Base-by-base conservation (phyloP, 1,140 invertebrate genomes). In the Colletes latitarsis region DNA sequence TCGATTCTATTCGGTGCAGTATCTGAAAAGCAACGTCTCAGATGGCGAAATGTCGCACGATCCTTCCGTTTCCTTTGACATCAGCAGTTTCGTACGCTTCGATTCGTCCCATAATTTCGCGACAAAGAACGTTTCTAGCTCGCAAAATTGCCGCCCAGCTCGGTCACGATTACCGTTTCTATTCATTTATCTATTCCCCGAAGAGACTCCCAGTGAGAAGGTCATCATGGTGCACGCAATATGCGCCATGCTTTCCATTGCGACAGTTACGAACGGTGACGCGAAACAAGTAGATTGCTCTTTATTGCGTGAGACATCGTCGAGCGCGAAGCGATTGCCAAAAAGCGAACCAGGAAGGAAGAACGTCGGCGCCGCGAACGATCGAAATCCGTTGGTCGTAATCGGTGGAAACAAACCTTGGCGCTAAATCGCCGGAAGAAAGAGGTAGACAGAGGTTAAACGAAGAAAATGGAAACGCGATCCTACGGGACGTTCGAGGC, bases 301-400 rank as follows among this genome's bases (percentile, higher is more conserved):
- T 85, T 85, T 76, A 69, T 17, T 63, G 83, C 58, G 83, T 77
- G 79, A 81, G 80, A 60, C 75, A 49, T 67, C 81, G 12, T 67
- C 64, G 43, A 82, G 73, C 63, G 52, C 58, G 79, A 74, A 81
- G 83, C 84, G 84, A 85, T 78, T 85, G 71, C 83, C 83, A 82
- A 86, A 30, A 83, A 77, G 77, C 66, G 46, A 55, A 30, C 60
- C 52, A 12, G 9, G 14, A 10, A 12, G 52, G 4, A 53, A 53
- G 9, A 53, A 53, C 8, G 0, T 12, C 14, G 14, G 4, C 30
- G 30, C 57, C 14, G 60, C 21, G 14, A 52, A 5, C 17, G 15
- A 57, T 69, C 57, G n/a, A 6, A 30, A 30, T 30, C 30, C 30
- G 30, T 30, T 30, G 30, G 30, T 0, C 14, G 60, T 70, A 69